Percentiles rank a stretch among this genome's conserved stretches.
These are phyloP conservation scores for Pogonognathellus flavescens DNA, from an alignment of 1,140 invertebrate species.

Conservation along the genomic window DNA sequence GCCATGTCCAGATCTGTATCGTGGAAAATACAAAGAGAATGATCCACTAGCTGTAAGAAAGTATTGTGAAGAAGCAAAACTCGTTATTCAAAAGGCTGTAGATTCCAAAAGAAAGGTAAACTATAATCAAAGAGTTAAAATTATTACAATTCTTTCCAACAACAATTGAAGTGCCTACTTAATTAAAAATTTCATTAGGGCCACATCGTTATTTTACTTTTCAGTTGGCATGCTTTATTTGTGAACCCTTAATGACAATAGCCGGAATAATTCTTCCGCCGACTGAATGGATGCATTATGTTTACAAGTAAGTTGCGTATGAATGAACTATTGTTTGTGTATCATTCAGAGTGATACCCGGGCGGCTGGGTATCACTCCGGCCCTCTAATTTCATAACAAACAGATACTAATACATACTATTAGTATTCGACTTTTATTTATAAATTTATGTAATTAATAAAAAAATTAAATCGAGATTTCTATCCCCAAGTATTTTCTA, in stretches of 20 bases:
- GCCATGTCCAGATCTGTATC: slow-evolving; percentile 76
- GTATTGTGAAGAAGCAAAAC: slow-evolving; percentile 73
- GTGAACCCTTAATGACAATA: slow-evolving; percentile 64
- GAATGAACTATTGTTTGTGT: not conserved
- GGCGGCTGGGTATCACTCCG: no score
- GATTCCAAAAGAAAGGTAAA: slow-evolving; percentile 56
- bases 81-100: slow-evolving; percentile 70
- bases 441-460: no score
- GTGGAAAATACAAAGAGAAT: slow-evolving; percentile 72
- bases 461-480: no score
- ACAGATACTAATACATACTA: no score
- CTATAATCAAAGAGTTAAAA: not conserved
- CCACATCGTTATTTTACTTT: slow-evolving; percentile 12
- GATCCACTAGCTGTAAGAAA: slow-evolving; percentile 69
- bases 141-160: no score
- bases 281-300: slow-evolving; percentile 56
- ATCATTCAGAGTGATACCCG: no score
- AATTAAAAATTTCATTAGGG: no score
- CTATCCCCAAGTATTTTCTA: no score
- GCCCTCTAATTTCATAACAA: no score
- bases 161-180: no score
- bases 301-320: slow-evolving; percentile 66
- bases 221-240: slow-evolving; percentile 66
- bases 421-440: no score
- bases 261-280: slow-evolving; percentile 67